Percentiles rank a stretch among this genome's conserved stretches.
Evolutionary conservation across 37 sponge, comb jelly and placozoan genomes (phyloP).

Genomic region (Beroe ovata): DNA sequence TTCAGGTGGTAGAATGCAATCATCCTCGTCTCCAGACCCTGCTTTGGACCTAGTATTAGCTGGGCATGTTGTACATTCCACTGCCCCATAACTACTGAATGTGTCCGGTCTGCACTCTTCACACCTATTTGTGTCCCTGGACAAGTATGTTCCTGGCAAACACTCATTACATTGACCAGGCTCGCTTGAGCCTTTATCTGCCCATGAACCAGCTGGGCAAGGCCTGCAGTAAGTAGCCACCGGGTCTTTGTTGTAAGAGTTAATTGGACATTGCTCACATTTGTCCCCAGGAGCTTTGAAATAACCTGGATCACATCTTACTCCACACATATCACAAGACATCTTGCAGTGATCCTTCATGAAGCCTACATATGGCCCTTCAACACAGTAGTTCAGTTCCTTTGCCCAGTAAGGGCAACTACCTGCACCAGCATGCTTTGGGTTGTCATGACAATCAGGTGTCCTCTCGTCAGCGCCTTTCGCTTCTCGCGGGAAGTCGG

Average conservation of each 20-base stretch:
- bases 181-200: not conserved
- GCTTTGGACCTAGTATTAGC: not conserved
- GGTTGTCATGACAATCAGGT: slow-evolving; percentile 5
- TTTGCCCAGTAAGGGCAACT: slow-evolving; percentile 30
- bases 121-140: slow-evolving; percentile 4
- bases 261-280: not conserved
- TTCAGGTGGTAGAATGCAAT: slow-evolving; percentile 3
- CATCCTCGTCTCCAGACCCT: not conserved
- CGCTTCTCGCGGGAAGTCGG: not conserved
- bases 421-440: not conserved
- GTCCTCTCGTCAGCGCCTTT: not conserved
- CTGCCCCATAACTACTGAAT: slow-evolving; percentile 17
- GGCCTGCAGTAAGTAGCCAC: not conserved
- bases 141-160: not conserved
- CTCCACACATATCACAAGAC: slow-evolving; percentile 4
- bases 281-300: not conserved
- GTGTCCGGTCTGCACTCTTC: not conserved
- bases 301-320: slow-evolving; percentile 22
- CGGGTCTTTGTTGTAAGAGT: slow-evolving; percentile 23
- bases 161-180: slow-evolving; percentile 12
- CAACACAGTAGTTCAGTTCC: slow-evolving; percentile 15
- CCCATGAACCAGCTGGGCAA: slow-evolving; percentile 17
- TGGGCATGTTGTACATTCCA: slow-evolving; percentile 13
- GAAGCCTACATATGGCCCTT: not conserved
- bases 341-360: slow-evolving; percentile 15